phyloP scores from a whole-genome alignment of 2,113 vertebrate genomes.

The Neopipo cinnamomea region DNA sequence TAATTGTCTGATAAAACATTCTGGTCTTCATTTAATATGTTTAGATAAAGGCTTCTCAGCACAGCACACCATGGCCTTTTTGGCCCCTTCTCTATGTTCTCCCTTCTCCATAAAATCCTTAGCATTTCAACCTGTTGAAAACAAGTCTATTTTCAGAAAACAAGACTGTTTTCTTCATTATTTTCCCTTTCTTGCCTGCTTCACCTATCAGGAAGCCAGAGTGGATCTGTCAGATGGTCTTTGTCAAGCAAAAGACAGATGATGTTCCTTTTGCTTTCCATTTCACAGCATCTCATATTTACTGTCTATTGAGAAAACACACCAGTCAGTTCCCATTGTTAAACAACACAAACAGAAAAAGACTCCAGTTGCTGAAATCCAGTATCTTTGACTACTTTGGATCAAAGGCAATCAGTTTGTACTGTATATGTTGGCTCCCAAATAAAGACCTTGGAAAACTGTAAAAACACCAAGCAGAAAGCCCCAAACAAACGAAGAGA shows the following conservation, averaged over 20 bases:
- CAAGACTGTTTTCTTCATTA: neutral
- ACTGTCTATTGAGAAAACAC: neutral
- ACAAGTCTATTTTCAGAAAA: neutral
- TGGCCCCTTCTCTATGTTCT: neutral
- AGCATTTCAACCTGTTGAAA: neutral
- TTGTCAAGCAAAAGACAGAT: neutral
- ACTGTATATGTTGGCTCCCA: neutral
- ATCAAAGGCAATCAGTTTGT: conserved; percentile 9
- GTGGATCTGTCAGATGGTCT: neutral
- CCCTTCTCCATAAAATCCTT: neutral
- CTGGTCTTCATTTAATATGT: neutral
- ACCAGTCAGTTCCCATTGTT: neutral
- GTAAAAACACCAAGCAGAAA: neutral
- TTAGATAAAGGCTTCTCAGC: neutral
- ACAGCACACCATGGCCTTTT: fast-evolving
- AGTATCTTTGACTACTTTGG: neutral
- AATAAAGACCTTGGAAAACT: neutral
- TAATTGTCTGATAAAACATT: neutral
- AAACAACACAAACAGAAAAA: neutral
- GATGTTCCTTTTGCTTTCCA: neutral
- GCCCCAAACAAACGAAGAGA: neutral
- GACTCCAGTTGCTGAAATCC: neutral
- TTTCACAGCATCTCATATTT: neutral
- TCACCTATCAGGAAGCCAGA: neutral
- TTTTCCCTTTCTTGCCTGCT: neutral